Evolutionary conservation across 2,113 vertebrate genomes (phyloP), one percentile per base, ranked within the genome.

Genomic region (Motacilla alba): DNA sequence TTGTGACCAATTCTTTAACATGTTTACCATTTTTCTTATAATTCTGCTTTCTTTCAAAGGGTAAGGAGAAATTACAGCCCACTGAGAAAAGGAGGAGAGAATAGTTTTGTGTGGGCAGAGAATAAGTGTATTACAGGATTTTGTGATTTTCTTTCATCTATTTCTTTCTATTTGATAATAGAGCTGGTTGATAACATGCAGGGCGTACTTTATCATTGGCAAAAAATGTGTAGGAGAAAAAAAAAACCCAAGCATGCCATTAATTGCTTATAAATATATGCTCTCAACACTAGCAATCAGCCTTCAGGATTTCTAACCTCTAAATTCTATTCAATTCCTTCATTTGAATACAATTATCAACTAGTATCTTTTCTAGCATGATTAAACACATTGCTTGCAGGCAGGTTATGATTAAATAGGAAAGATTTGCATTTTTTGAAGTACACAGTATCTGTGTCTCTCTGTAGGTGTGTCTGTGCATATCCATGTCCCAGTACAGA

Each of bases 251-350:
- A 90, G 70, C 46, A 82, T 80, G 53, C 81, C 92, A 94, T 96
- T 97, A 97, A 97, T 95, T 96, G 94, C 91, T 96, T 95, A 93
- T 95, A 97, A 96, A 96, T 96, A 96, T 43, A 91, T 44, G 73
- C 46, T 94, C 77, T 89, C 84, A 94, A 77, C 63, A 66, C 49
- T 67, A 87, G 87, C 73, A 89, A 92, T 91, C 91, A 91, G 83
- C 77, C 70, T 90, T 93, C 33, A 82, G 82, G 92, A 92, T 91
- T 94, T 89, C 78, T 94, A 88, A 77, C 83, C 63, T 91, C 72
- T 74, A 68, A 79, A 28, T 94, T 85, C 59, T 90, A 66, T 94
- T 96, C 87, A 86, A 63, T 89, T 82, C 82, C 52, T 83, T 86
- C 62, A 83, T 93, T 95, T 94, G 88, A 91, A 94, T 93, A 86